A percentile compares a stretch with the other conserved stretches of the same genome.
Evolutionary conservation across 2,888 invertebrate species (phyloP).

Genomic region (Zaprionus bogoriensis): DNA sequence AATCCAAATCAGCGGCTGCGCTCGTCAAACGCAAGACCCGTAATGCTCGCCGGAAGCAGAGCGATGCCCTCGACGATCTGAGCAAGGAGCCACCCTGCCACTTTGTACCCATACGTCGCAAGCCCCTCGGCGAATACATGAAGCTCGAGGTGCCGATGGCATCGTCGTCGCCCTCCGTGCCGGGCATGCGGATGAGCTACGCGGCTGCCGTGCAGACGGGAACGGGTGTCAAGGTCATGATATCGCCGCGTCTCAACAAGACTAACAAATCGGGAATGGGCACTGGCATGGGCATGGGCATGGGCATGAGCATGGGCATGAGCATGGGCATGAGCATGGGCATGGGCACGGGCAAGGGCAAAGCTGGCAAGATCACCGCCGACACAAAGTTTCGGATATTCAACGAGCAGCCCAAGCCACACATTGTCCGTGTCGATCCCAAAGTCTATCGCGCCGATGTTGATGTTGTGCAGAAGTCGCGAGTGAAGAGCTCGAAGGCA

Average conservation of each 20-base stretch:
- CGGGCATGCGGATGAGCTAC: conserved; percentile 47
- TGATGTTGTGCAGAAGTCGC: conserved; percentile 24
- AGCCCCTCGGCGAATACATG: conserved; percentile 55
- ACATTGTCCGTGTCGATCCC: conserved; percentile 44
- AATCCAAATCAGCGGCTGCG: conserved; percentile 49
- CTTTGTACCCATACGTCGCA: conserved; percentile 51
- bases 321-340: too few relatives aligned
- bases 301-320: too few relatives aligned
- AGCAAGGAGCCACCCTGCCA: conserved; percentile 32
- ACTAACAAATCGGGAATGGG: conserved; percentile 32
- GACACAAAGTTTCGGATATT: conserved; percentile 46
- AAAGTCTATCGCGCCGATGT: conserved; percentile 34
- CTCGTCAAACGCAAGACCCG: conserved; percentile 44
- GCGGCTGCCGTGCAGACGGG: conserved; percentile 54
- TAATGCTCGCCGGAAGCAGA: conserved; percentile 22
- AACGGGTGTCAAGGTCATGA: conserved; percentile 40
- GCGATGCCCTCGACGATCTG: conserved; percentile 16
- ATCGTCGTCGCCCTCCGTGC: conserved; percentile 9
- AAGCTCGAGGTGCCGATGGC: conserved; percentile 30
- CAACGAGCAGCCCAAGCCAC: conserved; percentile 50
- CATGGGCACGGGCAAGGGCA: conserved; percentile 36
- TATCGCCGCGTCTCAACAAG: conserved; percentile 42
- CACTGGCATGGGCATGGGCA: too few relatives aligned
- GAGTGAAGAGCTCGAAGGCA: conserved; percentile 16
- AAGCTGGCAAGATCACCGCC: conserved; percentile 17